Conservation (phyloP, 2,888 invertebrate genomes). For the Nemoura dubitans region DNA sequence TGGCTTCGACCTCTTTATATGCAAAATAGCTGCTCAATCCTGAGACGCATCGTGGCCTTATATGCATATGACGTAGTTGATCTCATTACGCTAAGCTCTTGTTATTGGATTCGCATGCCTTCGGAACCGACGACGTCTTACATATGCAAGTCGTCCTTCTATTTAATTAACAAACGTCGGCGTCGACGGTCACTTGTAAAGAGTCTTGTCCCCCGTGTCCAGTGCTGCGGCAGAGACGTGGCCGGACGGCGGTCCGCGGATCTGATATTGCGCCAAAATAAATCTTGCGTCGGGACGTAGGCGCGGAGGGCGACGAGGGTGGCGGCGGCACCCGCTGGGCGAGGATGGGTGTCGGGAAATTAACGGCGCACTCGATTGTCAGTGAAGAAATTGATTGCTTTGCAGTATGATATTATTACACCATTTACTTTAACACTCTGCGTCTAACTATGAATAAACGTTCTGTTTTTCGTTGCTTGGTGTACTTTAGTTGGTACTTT, state of each 20-base stretch:
- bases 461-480: neutral
- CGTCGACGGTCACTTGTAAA: neutral
- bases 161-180: neutral
- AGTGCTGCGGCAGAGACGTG: neutral
- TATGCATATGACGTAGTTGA: neutral
- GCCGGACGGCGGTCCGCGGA: neutral
- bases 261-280: neutral
- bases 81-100: neutral
- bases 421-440: neutral
- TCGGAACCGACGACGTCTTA: neutral
- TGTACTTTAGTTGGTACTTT: neutral
- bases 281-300: neutral
- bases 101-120: neutral
- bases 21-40: neutral
- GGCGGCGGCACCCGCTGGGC: neutral
- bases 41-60: neutral
- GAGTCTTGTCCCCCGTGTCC: neutral
- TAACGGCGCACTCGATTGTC: neutral
- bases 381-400: neutral
- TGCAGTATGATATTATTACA: neutral
- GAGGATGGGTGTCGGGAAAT: neutral
- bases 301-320: neutral
- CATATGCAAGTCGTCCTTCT: neutral
- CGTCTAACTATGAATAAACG: neutral
- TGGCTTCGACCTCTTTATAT: slow-evolving; percentile 8